Evolutionary conservation across 2,113 vertebrate genomes (phyloP).

Genomic region (Hemichromis elongatus): DNA sequence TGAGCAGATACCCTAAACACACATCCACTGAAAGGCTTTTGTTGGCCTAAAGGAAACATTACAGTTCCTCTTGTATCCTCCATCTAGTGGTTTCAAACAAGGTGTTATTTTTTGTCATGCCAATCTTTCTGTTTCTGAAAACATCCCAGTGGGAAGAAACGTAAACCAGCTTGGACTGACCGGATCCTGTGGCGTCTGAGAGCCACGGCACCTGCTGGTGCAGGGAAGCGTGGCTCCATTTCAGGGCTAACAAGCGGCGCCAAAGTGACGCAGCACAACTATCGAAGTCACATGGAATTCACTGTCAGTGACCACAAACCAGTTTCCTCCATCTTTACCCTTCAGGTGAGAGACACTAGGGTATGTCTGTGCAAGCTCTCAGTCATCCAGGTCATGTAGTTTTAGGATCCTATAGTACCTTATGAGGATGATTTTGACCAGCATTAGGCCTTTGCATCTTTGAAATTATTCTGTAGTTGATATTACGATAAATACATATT

Average conservation of each 20-base stretch:
- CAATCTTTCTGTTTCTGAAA: background rate
- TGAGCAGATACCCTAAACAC: background rate
- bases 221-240: conserved; percentile 65
- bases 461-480: background rate
- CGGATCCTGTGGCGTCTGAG: conserved; percentile 90
- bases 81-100: background rate
- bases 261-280: conserved; percentile 85
- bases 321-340: conserved; percentile 87
- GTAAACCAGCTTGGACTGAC: conserved; percentile 98
- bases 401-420: background rate
- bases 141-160: conserved; percentile 84
- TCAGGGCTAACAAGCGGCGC: conserved; percentile 69
- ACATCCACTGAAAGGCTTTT: conserved; percentile 21
- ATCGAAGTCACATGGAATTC: conserved; percentile 94
- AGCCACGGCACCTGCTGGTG: conserved; percentile 53
- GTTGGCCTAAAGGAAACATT: background rate
- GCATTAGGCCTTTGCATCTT: background rate
- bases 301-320: conserved; percentile 94
- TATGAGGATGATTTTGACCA: background rate
- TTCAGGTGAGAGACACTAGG: conserved; percentile 78
- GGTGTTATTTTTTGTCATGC: background rate
- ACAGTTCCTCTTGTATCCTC: background rate
- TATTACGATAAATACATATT: background rate
- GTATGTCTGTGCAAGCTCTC: background rate
- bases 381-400: background rate